These are phyloP conservation scores for Ischnura elegans DNA, from an alignment of 2,888 invertebrate genomes.

Conservation along the genomic window DNA sequence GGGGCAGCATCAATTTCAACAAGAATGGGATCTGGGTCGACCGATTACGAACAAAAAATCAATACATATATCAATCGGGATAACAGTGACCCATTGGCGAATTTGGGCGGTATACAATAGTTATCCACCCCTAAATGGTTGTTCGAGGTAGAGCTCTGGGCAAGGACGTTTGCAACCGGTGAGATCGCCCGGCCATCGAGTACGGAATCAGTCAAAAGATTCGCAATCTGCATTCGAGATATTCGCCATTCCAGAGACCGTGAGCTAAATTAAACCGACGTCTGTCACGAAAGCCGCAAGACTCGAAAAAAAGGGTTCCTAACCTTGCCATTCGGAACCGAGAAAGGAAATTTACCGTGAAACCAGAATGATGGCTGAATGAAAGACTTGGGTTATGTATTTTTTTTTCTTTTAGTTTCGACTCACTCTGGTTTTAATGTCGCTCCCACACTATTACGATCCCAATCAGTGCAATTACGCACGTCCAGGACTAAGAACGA, in stretches of 20 bases:
- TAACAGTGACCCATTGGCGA: background rate
- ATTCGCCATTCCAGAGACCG: background rate
- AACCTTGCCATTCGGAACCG: background rate
- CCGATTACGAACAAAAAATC: background rate
- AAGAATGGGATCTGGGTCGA: background rate
- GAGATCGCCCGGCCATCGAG: background rate
- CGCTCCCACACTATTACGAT: background rate
- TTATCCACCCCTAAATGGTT: background rate
- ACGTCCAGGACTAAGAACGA: background rate
- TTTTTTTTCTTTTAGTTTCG: background rate
- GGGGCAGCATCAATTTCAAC: background rate
- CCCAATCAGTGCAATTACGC: background rate
- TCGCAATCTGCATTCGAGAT: background rate
- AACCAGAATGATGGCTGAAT: background rate
- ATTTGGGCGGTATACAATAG: background rate
- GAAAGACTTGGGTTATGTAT: background rate
- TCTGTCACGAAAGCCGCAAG: background rate
- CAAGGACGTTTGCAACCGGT: background rate
- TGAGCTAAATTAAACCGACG: constrained; percentile 16
- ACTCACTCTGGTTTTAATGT: background rate
- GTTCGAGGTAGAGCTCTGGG: background rate
- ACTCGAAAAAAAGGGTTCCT: background rate
- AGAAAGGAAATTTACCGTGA: background rate
- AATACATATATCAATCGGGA: background rate
- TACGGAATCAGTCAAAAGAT: background rate